Evolutionary conservation across 2,888 invertebrate genomes (phyloP).

Genomic region (Spatulosminthurus flaviceps): DNA sequence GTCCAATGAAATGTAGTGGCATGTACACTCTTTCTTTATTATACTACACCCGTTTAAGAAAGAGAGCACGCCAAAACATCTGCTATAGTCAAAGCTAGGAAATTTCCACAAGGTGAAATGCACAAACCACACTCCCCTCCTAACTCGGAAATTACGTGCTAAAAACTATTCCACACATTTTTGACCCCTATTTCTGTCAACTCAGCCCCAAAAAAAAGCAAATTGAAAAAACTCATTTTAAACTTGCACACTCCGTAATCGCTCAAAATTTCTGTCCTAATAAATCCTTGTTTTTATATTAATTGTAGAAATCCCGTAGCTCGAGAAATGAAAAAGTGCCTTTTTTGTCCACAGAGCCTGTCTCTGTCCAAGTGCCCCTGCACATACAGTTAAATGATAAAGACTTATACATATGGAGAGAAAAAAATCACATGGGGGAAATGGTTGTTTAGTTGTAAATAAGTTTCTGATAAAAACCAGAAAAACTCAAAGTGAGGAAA

Average conservation of each 20-base stretch:
- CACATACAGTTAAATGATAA: neutral
- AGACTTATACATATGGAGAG: no score
- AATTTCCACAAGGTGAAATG: neutral
- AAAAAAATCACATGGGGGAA: no score
- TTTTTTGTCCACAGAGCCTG: no score
- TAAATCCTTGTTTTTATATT: neutral
- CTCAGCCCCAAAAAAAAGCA: no score
- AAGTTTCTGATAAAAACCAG: neutral
- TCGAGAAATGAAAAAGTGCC: no score
- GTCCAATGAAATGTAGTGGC: no score
- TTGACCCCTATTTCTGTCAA: neutral
- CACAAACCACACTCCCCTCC: neutral
- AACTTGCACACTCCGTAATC: no score
- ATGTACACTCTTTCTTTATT: no score
- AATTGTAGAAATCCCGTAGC: no score
- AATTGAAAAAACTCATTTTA: no score
- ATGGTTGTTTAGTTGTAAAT: neutral
- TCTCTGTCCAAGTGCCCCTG: no score
- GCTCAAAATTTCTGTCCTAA: neutral
- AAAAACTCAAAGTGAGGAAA: constrained; percentile 3
- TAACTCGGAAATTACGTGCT: neutral
- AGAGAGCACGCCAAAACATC: neutral
- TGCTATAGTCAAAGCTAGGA: neutral
- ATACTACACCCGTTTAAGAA: no score
- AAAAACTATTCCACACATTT: neutral